Base-by-base conservation (phyloP, 2,113 vertebrate species). In the Rhinolophus sinicus region DNA sequence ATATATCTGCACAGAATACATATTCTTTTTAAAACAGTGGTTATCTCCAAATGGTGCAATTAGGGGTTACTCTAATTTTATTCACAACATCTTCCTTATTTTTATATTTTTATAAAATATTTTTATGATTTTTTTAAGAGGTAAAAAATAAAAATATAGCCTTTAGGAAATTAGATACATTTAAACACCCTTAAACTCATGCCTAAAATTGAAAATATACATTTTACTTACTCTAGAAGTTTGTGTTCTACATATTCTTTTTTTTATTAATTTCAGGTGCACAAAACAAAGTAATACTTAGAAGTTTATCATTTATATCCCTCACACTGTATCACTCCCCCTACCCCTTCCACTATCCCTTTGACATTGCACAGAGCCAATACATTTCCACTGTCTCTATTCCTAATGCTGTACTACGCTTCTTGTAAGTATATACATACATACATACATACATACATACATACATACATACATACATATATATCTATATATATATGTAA, bases 91-190 rank as follows among this genome's bases (percentile, higher is more conserved):
- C 16, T 85, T 81, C 28, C 18, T 90, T 64, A 62, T 78, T 85
- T 78, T 84, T 47, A 78, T 5, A 69, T 73, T 94, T 80, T 88
- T n/a, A 91, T 69, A 93, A 50, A 26, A 58, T 73, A 83, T 26
- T 69, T 85, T 69, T 69, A 69, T 86, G 69, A 76, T 82, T 83
- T 40, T 40, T 95, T 88, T 93, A 95, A 88, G 44, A 91, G 40
- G 28, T 69, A 47, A 86, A 92, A 65, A 33, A 62, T 6, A 47
- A 83, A 87, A 91, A 52, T 62, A 87, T 6, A 88, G 13, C 22
- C 52, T 82, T 82, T 65, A 56, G 50, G 33, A 75, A 58, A 90
- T 56, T 86, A 73, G 33, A 35, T 60, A 70, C 15, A 76, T 77
- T 62, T 70, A 95, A 69, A 90, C 35, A 73, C 15, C 3, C 62